Evolutionary conservation across 2,113 vertebrate genomes (phyloP).

Genomic region (Alouatta palliata): DNA sequence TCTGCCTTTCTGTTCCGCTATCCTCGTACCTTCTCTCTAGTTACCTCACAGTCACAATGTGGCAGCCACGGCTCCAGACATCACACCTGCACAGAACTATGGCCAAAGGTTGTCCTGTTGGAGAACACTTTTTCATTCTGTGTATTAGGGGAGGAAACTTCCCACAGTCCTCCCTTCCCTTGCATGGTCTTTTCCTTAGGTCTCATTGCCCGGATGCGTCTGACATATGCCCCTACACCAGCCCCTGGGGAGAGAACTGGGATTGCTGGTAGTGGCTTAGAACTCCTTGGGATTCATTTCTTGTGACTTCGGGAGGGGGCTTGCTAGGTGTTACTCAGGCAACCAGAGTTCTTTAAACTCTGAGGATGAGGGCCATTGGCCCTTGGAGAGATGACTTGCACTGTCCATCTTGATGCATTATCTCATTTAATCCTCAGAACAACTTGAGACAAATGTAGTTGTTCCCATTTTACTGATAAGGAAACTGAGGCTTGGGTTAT

Average conservation of each 20-base stretch:
- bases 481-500: background rate
- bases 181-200: background rate
- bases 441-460: no score
- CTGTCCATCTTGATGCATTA: background rate
- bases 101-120: background rate
- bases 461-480: background rate
- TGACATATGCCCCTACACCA: background rate
- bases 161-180: no score
- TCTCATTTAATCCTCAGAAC: background rate
- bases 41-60: background rate
- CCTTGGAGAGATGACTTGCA: background rate
- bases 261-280: background rate
- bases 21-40: background rate
- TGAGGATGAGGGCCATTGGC: background rate
- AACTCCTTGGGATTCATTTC: background rate
- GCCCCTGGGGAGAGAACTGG: background rate
- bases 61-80: background rate
- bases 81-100: background rate
- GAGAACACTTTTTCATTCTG: background rate
- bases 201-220: background rate
- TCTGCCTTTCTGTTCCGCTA: background rate
- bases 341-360: background rate
- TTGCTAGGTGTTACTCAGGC: background rate
- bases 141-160: background rate
- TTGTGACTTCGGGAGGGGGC: background rate